phyloP scores from a whole-genome alignment of 1,140 invertebrate species.

The Ladona fulva region DNA sequence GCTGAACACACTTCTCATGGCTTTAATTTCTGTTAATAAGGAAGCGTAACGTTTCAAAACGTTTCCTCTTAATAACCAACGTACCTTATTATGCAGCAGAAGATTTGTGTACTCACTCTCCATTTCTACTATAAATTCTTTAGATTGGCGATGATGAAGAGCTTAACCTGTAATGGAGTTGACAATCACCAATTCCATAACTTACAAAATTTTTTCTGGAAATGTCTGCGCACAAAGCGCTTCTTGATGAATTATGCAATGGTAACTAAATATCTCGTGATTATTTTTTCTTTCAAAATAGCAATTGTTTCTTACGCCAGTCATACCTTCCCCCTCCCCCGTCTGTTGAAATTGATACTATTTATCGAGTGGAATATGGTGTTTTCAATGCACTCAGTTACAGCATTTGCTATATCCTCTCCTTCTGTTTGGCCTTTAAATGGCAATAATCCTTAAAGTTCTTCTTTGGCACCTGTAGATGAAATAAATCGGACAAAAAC shows the following conservation, averaged over 20 bases:
- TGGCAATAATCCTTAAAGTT: no score
- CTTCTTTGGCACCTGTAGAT: background rate
- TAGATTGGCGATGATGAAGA: background rate
- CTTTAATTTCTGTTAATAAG: background rate
- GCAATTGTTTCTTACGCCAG: background rate
- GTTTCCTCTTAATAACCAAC: background rate
- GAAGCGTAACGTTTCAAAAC: background rate
- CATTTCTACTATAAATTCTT: background rate
- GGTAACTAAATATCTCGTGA: background rate
- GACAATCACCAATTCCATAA: background rate
- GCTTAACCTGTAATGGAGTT: background rate
- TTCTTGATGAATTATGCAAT: background rate
- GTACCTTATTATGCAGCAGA: background rate
- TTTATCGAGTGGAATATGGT: background rate
- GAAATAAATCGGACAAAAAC: background rate
- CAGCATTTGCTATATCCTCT: background rate
- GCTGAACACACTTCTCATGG: background rate
- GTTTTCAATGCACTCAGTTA: background rate
- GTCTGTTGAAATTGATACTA: background rate
- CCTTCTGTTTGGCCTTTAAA: background rate
- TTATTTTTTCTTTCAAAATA: background rate
- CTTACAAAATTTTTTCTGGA: background rate
- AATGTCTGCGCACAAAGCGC: background rate
- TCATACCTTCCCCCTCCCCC: background rate
- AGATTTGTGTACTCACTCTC: background rate